A percentile compares a stretch with the other conserved stretches of the same genome.
Evolutionary conservation across 2,113 vertebrate genomes (phyloP).

Genomic region (Gallinago undulata): DNA sequence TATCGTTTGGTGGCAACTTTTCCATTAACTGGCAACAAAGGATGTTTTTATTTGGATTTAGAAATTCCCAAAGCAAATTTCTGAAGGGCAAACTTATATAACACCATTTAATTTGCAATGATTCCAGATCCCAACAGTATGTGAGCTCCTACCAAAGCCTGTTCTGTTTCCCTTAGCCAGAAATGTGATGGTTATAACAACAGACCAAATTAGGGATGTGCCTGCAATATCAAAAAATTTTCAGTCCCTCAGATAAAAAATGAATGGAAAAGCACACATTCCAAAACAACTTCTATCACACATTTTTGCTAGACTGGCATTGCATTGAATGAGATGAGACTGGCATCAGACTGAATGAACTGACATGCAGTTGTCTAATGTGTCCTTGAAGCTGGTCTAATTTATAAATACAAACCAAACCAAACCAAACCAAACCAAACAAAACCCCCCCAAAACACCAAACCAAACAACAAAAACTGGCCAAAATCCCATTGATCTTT

Average conservation of each 20-base stretch:
- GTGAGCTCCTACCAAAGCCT: neutral
- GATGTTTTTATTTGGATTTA: conserved; percentile 47
- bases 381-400: neutral
- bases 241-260: neutral
- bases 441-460: neutral
- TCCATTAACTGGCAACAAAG: conserved; percentile 60
- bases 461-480: neutral
- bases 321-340: neutral
- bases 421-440: neutral
- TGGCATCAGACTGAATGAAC: neutral
- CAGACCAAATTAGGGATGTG: neutral
- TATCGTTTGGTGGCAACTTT: conserved; percentile 57
- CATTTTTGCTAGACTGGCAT: neutral
- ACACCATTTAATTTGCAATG: conserved; percentile 45
- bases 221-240: neutral
- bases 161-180: neutral
- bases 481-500: neutral
- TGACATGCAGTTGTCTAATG: neutral
- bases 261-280: neutral
- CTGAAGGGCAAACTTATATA: conserved; percentile 45
- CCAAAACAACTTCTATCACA: neutral
- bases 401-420: neutral
- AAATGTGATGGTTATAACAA: neutral
- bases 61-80: conserved; percentile 60
- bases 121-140: conserved; percentile 27